These are phyloP conservation scores for Leptopilina drosophilae DNA, from an alignment of 2,888 invertebrate species.

Conservation along the genomic window DNA sequence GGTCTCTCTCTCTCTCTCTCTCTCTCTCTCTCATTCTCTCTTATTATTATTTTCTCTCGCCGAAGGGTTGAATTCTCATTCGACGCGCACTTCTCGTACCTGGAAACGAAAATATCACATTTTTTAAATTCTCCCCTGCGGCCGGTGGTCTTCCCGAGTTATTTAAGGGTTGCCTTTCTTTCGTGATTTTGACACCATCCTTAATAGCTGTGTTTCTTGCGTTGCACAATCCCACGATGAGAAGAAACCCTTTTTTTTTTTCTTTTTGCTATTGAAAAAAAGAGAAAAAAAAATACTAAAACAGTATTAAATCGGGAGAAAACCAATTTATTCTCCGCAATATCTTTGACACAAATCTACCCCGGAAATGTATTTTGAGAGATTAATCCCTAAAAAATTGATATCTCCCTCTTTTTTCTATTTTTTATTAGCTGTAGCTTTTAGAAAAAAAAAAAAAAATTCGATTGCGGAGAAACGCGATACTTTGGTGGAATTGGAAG, in stretches of 20 bases:
- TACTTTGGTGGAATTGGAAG: constrained; percentile 63
- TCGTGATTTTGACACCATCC: constrained; percentile 58
- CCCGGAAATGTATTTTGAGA: constrained; percentile 35
- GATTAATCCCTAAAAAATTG: constrained; percentile 45
- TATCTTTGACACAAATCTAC: constrained; percentile 46
- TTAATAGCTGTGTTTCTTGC: constrained; percentile 61
- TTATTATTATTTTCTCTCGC: constrained; percentile 40
- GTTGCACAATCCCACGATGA: constrained; percentile 50
- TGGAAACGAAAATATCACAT: constrained; percentile 68
- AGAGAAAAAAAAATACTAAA: too few species aligned
- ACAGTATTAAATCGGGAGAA: not conserved
- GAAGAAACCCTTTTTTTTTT: constrained; percentile 63
- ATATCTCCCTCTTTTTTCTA: constrained; percentile 42
- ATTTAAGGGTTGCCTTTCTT: constrained; percentile 67
- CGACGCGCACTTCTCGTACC: constrained; percentile 59
- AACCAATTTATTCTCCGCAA: constrained; percentile 27
- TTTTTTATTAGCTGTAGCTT: constrained; percentile 12
- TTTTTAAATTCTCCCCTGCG: constrained; percentile 65
- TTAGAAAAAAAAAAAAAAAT: constrained; percentile 31
- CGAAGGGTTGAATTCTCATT: constrained; percentile 51
- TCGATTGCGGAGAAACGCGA: constrained; percentile 65
- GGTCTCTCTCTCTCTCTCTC: constrained; percentile 30
- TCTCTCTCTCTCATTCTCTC: not conserved
- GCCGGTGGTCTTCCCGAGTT: constrained; percentile 62
- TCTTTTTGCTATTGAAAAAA: constrained; percentile 46